phyloP scores from a whole-genome alignment of 1,140 invertebrate genomes.

The Heliconius himera region DNA sequence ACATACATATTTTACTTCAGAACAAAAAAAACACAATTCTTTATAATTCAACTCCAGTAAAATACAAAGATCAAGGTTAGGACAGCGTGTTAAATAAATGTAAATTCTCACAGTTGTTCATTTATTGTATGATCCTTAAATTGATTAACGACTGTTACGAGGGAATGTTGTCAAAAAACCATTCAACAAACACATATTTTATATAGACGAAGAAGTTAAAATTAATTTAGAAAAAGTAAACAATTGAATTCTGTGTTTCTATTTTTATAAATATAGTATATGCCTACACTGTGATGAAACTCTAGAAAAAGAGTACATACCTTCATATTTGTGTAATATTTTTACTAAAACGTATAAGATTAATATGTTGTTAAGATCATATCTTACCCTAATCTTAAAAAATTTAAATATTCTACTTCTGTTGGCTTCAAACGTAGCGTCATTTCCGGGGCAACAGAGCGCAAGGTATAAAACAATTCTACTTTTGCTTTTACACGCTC shows the following conservation, averaged over 20 bases:
- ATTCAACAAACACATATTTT: too few relatives aligned
- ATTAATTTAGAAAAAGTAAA: too few relatives aligned
- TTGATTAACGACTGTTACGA: constrained; percentile 2
- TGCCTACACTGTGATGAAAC: too few relatives aligned
- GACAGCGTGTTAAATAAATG: background rate
- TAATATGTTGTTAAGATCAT: background rate
- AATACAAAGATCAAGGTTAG: background rate
- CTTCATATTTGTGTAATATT: too few relatives aligned
- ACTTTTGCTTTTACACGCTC: constrained; percentile 92
- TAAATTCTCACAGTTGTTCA: background rate
- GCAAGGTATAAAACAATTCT: constrained; percentile 87
- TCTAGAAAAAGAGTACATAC: too few relatives aligned
- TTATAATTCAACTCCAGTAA: background rate
- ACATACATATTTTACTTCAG: background rate
- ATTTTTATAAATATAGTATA: too few relatives aligned
- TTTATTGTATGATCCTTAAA: background rate
- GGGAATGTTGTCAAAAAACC: background rate
- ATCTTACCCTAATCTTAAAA: constrained; percentile 78
- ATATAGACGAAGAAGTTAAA: too few relatives aligned
- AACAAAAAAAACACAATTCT: background rate
- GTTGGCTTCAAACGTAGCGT: constrained; percentile 72
- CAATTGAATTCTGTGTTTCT: too few relatives aligned
- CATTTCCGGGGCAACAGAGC: constrained; percentile 70
- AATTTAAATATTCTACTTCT: constrained; percentile 67
- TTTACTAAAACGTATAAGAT: too few relatives aligned